Conservation (phyloP, 2,797 vertebrate species). For the Gymnoscopelus braueri region DNA sequence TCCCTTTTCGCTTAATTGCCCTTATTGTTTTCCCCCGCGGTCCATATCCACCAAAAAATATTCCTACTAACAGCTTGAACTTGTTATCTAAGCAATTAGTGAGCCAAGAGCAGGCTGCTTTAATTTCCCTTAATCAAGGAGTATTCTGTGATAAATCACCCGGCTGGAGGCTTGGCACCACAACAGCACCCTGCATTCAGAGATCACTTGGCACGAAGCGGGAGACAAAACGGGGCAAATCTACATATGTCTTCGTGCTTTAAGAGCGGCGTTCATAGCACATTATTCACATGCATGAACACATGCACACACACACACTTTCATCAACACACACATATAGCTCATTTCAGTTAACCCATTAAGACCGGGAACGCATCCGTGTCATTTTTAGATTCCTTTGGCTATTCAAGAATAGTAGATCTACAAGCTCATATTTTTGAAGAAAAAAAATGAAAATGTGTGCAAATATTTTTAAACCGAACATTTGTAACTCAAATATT, state of each 20-base stretch:
- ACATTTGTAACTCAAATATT: too few relatives aligned
- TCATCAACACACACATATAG: slow-evolving; percentile 48
- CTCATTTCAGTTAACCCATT: slow-evolving; percentile 3
- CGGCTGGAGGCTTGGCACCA: slow-evolving; percentile 68
- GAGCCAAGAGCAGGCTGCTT: slow-evolving; percentile 73
- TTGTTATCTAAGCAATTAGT: slow-evolving; percentile 82
- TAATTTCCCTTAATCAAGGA: slow-evolving; percentile 81
- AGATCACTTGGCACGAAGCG: slow-evolving; percentile 55
- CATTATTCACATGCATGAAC: slow-evolving; percentile 27
- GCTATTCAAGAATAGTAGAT: too few relatives aligned
- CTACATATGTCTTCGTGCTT: slow-evolving; percentile 63
- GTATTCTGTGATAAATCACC: slow-evolving; percentile 80
- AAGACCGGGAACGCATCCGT: too few relatives aligned
- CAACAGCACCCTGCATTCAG: slow-evolving; percentile 52
- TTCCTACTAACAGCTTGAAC: slow-evolving; percentile 75
- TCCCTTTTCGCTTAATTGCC: slow-evolving; percentile 51
- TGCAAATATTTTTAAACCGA: too few relatives aligned
- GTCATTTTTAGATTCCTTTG: too few relatives aligned
- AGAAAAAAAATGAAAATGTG: too few relatives aligned
- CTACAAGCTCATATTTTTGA: too few relatives aligned
- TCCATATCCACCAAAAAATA: slow-evolving; percentile 63
- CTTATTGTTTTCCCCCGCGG: slow-evolving; percentile 66
- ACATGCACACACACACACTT: slow-evolving; percentile 41
- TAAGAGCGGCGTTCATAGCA: slow-evolving; percentile 53
- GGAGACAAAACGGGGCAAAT: slow-evolving; percentile 57